Evolutionary conservation across 2,888 invertebrate species (phyloP).

Genomic region (Mechanitis messenoides): DNA sequence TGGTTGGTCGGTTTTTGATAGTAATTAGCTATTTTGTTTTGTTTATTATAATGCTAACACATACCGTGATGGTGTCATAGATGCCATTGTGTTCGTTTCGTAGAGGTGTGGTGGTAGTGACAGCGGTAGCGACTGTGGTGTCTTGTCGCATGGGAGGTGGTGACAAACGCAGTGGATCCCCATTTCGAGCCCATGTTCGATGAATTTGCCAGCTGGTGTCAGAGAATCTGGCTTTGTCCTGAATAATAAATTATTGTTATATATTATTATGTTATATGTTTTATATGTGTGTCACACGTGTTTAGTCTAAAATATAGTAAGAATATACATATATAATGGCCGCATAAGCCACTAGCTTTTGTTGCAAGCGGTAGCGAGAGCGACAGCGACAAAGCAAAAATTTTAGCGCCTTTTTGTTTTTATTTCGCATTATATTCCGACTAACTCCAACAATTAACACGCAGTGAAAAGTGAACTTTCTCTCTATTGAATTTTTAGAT

Average conservation of each 20-base stretch:
- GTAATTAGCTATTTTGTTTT: too few relatives aligned
- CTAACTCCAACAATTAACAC: too few relatives aligned
- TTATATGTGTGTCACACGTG: background rate
- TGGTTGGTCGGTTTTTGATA: too few relatives aligned
- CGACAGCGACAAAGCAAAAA: too few relatives aligned
- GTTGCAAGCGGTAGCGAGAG: too few relatives aligned
- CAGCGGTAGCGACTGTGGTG: constrained; percentile 35
- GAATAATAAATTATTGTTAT: constrained; percentile 36
- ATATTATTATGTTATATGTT: background rate
- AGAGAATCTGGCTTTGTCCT: constrained; percentile 82
- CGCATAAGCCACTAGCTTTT: too few relatives aligned
- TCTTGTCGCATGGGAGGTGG: constrained; percentile 51
- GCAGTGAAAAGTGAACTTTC: too few relatives aligned
- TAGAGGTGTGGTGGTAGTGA: constrained; percentile 34
- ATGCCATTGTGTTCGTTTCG: constrained; percentile 61
- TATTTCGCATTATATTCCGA: too few relatives aligned
- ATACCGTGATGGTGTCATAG: constrained; percentile 70
- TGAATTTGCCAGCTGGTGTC: constrained; percentile 86
- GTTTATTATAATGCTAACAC: constrained; percentile 29
- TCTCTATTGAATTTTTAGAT: too few relatives aligned
- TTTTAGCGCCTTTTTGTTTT: too few relatives aligned
- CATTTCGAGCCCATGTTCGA: constrained; percentile 79
- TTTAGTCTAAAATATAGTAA: too few relatives aligned
- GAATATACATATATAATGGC: too few relatives aligned
- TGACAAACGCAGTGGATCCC: constrained; percentile 60